A percentile compares a stretch with the other conserved stretches of the same genome.
phyloP scores from a whole-genome alignment of 2,113 vertebrate genomes.

The Himantopus leucocephalus region DNA sequence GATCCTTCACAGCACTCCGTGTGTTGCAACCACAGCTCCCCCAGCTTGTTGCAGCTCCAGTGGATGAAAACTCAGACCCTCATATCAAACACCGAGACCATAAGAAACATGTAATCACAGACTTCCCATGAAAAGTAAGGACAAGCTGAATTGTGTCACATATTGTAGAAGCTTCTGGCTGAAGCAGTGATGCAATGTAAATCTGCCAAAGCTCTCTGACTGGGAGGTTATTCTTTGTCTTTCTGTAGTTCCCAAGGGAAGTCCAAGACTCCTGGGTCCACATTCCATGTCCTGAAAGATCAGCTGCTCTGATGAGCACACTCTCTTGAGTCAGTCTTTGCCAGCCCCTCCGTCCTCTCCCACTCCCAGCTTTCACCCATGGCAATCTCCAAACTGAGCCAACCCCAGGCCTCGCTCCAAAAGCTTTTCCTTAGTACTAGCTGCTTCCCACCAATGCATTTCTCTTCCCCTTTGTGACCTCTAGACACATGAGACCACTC shows the following conservation, averaged over 20 bases:
- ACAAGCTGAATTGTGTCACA: background rate
- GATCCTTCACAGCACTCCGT: background rate
- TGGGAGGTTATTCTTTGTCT: background rate
- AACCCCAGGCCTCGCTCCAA: background rate
- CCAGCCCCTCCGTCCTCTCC: background rate
- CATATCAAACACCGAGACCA: accelerated
- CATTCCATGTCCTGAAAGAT: background rate
- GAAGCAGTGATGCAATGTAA: background rate
- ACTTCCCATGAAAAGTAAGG: background rate
- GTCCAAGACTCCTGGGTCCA: background rate
- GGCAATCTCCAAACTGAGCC: accelerated
- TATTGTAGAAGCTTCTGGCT: background rate
- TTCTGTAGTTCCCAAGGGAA: background rate
- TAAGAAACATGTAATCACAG: background rate
- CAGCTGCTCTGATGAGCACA: background rate
- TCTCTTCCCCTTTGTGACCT: background rate
- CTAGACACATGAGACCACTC: background rate
- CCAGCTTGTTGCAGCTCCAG: background rate
- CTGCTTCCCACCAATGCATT: background rate
- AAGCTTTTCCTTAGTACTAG: background rate
- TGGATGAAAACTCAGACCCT: background rate
- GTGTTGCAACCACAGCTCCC: background rate
- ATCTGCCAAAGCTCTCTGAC: background rate
- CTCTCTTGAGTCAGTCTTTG: background rate
- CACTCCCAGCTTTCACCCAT: background rate